phyloP scores from a whole-genome alignment of 2,888 invertebrate species.

The Apamea sordens region DNA sequence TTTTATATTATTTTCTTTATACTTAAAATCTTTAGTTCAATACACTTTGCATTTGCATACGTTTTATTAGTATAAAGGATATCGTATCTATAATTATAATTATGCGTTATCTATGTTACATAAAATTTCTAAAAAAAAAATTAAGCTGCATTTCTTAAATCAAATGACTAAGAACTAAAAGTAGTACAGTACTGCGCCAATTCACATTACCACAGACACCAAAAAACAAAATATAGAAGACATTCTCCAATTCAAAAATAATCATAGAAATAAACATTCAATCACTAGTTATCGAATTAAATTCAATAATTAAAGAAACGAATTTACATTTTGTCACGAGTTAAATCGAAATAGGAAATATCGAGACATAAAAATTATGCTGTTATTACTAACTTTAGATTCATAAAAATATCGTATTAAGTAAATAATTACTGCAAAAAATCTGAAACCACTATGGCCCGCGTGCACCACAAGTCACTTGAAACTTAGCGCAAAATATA shows the following conservation, averaged over 20 bases:
- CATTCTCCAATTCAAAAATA: slow-evolving; percentile 57
- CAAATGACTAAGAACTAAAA: slow-evolving; percentile 47
- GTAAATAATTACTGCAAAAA: slow-evolving; percentile 20
- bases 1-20: slow-evolving; percentile 6
- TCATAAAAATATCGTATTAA: slow-evolving; percentile 20
- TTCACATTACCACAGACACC: slow-evolving; percentile 37
- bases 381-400: slow-evolving; percentile 26
- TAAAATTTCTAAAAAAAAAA: slow-evolving; percentile 46
- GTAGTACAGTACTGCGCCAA: slow-evolving; percentile 56
- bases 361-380: slow-evolving; percentile 41
- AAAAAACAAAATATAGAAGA: slow-evolving; percentile 57
- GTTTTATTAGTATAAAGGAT: slow-evolving; percentile 14
- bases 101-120: slow-evolving; percentile 37
- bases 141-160: slow-evolving; percentile 44
- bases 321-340: slow-evolving; percentile 43
- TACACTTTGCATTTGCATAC: slow-evolving; percentile 25
- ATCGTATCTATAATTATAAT: slow-evolving; percentile 15
- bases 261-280: slow-evolving; percentile 51
- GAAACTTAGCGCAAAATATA: neutral
- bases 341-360: slow-evolving; percentile 30
- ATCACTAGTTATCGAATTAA: slow-evolving; percentile 51
- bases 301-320: slow-evolving; percentile 54
- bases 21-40: slow-evolving; percentile 31
- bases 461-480: neutral
- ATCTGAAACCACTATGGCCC: neutral